phyloP scores from a whole-genome alignment of 2,797 vertebrate genomes.

The Enteromius fasciolatus region DNA sequence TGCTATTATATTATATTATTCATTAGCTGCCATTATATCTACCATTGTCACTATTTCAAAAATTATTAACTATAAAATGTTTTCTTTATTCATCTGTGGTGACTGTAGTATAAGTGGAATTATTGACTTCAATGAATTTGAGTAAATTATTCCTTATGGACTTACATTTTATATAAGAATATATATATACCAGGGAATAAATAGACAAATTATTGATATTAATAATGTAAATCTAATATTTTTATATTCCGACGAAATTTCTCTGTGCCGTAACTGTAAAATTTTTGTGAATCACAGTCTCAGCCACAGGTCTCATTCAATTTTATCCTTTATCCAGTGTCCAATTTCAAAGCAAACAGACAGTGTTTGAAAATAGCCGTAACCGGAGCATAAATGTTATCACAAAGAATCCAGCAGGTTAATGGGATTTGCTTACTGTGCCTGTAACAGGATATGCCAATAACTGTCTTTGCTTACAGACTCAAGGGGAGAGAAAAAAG shows the following conservation, averaged over 20 bases:
- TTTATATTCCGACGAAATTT: neutral
- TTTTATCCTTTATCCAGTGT: slow-evolving; percentile 6
- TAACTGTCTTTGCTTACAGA: slow-evolving; percentile 77
- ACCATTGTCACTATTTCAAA: neutral
- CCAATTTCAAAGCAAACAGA: slow-evolving; percentile 31
- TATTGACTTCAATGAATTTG: neutral
- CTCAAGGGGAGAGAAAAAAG: slow-evolving; percentile 96
- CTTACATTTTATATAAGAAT: neutral
- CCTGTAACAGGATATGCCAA: slow-evolving; percentile 27
- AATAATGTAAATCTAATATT: neutral
- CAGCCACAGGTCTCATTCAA: neutral
- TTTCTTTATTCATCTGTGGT: neutral
- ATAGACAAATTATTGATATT: neutral
- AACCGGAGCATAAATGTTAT: slow-evolving; percentile 34
- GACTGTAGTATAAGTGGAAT: neutral
- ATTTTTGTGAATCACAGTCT: neutral
- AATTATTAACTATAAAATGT: neutral
- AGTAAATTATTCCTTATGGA: neutral
- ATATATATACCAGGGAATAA: neutral
- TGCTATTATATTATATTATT: slow-evolving; percentile 43
- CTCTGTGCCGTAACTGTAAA: neutral
- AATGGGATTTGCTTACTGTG: slow-evolving; percentile 29
- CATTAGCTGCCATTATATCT: slow-evolving; percentile 38
- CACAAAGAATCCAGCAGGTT: slow-evolving; percentile 35
- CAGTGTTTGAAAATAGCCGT: slow-evolving; percentile 33